phyloP scores from a whole-genome alignment of 2,797 vertebrate species.

The Coluber constrictor region DNA sequence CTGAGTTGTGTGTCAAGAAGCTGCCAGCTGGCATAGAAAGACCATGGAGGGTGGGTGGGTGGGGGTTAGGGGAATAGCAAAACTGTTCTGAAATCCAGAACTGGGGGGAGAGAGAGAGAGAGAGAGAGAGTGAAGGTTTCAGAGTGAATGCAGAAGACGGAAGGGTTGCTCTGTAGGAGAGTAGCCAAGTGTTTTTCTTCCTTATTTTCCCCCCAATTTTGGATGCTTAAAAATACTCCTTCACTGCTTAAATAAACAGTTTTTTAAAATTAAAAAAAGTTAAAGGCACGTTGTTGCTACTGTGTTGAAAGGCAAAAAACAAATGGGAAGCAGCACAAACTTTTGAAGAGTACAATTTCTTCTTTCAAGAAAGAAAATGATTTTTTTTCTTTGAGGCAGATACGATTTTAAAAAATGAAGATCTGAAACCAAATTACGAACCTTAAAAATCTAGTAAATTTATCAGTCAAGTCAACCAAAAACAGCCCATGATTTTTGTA shows the following conservation, averaged over 20 bases:
- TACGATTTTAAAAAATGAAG: neutral
- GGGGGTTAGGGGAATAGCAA: slow-evolving; percentile 26
- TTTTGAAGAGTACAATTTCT: neutral
- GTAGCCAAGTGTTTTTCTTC: slow-evolving; percentile 65
- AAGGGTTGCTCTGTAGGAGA: slow-evolving; percentile 52
- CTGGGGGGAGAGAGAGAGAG: neutral
- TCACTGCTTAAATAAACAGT: slow-evolving; percentile 64
- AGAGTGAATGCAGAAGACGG: slow-evolving; percentile 28
- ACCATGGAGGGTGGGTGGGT: neutral
- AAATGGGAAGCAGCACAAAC: slow-evolving; percentile 64
- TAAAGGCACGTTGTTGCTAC: neutral
- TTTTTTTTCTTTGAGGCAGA: neutral
- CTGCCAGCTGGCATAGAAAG: slow-evolving; percentile 54
- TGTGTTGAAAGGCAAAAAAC: slow-evolving; percentile 63
- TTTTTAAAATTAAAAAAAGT: slow-evolving; percentile 42
- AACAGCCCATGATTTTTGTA: neutral
- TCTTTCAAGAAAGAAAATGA: neutral
- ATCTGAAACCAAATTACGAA: neutral
- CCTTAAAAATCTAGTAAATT: neutral
- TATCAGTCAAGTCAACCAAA: neutral
- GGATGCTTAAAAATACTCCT: slow-evolving; percentile 68
- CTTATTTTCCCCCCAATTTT: slow-evolving; percentile 65
- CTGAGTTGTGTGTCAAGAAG: slow-evolving; percentile 44
- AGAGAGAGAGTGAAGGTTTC: neutral
- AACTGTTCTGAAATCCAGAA: slow-evolving; percentile 34